Evolutionary conservation across 2,888 invertebrate genomes (phyloP), one percentile per base, ranked within the genome.

Genomic region (Reticulitermes lucifugus): DNA sequence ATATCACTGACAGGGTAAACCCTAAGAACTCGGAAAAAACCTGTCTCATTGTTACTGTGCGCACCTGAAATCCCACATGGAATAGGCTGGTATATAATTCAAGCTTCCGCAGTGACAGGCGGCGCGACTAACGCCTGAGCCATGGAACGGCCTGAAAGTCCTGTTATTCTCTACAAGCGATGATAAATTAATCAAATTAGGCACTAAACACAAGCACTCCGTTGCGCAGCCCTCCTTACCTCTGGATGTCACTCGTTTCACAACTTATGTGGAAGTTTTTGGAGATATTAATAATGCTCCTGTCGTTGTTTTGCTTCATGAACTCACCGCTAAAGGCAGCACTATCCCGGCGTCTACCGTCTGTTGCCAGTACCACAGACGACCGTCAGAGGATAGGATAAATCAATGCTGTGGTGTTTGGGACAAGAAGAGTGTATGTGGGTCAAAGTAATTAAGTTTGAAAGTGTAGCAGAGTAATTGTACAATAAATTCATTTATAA

Each of bases 111-210:
- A 7, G 46, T 46, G 46, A 46, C 10, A 46, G 12, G 46, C 46
- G 12, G 46, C 46, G 12, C 46, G 46, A 35, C 35, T 46, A 46
- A 46, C 6, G 12, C 10, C 12, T 46, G 10, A 46, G 46, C 12
- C 1, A 12, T 46, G 35, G 35, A 35, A 35, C 35, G 35, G 35
- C 35, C 35, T 25, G 65, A 25, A 65, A 65, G 25, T n/a, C 65
- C 65, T 9, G 3, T 65, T 65, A 65, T n/a, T 65, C n/a, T 65
- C n/a, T 12, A 25, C 25, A 12, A 4, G 65, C 25, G 10, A n/a
- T 65, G 65, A n/a, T 65, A 65, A 65, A 65, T 65, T 65, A 65
- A 65, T 65, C 25, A 65, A 12, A 65, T 65, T 65, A 65, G 65
- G 6, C 5, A 25, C 65, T 65, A 65, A 65, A 65, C n/a, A 9